Evolutionary conservation across 2,888 invertebrate species (phyloP).

Genomic region (Alitta virens): DNA sequence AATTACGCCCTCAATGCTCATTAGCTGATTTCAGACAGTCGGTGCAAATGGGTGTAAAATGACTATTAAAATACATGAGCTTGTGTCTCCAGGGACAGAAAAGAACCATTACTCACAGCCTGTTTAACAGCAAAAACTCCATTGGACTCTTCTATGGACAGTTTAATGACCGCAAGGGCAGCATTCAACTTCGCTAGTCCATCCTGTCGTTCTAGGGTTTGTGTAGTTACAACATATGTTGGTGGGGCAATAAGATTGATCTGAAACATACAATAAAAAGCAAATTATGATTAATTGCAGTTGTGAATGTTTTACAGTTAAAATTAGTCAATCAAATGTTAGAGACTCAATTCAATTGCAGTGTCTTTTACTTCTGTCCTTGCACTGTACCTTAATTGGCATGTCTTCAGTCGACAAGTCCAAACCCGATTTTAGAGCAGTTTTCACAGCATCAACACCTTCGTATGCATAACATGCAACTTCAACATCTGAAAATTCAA

Average conservation of each 20-base stretch:
- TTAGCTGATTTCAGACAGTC: too few relatives aligned
- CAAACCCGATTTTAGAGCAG: conserved; percentile 83
- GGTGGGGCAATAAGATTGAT: conserved; percentile 99
- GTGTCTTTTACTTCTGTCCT: too few relatives aligned
- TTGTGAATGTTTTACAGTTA: too few relatives aligned
- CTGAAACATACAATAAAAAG: conserved; percentile 45
- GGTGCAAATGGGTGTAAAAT: too few relatives aligned
- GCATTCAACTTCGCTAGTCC: conserved; percentile 86
- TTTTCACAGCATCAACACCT: conserved; percentile 96
- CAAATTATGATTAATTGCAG: too few relatives aligned
- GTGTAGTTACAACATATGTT: conserved; percentile 96
- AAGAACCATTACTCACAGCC: conserved; percentile 72
- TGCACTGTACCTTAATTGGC: conserved; percentile 79
- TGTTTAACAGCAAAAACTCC: conserved; percentile 94
- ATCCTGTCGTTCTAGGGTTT: conserved; percentile 92
- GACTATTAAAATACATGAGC: too few relatives aligned
- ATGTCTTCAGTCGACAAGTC: conserved; percentile 86
- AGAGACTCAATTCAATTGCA: too few relatives aligned
- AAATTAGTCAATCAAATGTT: too few relatives aligned
- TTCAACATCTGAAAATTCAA: conserved; percentile 71
- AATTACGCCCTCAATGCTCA: too few relatives aligned
- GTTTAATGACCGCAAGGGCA: conserved; percentile 84
- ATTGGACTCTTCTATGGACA: conserved; percentile 75
- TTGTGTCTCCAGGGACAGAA: too few relatives aligned
- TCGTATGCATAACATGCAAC: conserved; percentile 96